These are phyloP conservation scores for Tenualosa ilisha DNA, from an alignment of 2,797 vertebrate genomes.

Conservation along the genomic window DNA sequence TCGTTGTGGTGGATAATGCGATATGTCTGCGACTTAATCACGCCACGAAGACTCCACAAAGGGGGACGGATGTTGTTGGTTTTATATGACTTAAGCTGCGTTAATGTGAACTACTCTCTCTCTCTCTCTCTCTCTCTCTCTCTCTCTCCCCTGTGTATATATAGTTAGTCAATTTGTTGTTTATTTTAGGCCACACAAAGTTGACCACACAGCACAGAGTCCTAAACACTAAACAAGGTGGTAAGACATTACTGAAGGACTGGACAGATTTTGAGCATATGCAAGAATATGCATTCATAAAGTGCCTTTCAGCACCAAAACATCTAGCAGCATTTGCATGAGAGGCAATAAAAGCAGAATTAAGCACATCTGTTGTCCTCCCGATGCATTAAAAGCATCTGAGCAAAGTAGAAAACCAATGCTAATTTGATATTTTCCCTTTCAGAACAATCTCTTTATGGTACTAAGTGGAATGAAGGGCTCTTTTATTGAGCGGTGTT, in stretches of 20 bases:
- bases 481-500: neutral
- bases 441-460: neutral
- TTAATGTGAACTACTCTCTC: neutral
- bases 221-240: neutral
- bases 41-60: neutral
- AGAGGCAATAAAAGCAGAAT: neutral
- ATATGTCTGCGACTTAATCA: neutral
- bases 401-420: neutral
- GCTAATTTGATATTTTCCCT: neutral
- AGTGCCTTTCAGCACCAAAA: neutral
- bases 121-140: neutral
- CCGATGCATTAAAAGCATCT: neutral
- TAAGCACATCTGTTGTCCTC: neutral
- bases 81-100: neutral
- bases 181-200: too few species aligned
- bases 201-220: neutral
- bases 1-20: neutral
- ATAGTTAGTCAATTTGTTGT: too few species aligned
- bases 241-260: neutral
- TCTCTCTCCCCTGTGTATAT: too few species aligned
- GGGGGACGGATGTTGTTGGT: neutral
- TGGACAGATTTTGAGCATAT: neutral
- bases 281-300: neutral
- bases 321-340: neutral
- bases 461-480: neutral